Evolutionary conservation across 1,140 invertebrate genomes (phyloP).

Genomic region (Leptestheria dahalacensis): DNA sequence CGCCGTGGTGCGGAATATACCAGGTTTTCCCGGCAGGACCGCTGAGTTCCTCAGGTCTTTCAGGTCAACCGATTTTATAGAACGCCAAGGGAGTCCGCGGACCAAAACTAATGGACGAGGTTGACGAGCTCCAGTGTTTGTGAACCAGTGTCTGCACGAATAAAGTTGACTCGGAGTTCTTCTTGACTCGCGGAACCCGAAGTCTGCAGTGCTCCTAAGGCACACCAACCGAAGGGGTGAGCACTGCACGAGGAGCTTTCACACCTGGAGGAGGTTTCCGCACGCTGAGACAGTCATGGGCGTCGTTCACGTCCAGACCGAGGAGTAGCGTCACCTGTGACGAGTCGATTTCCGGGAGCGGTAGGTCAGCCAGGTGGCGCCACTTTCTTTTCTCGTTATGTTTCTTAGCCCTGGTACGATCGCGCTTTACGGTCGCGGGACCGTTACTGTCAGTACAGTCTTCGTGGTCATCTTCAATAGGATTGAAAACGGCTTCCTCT

Average conservation of each 20-base stretch:
- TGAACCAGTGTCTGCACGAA: not conserved
- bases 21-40: conserved; percentile 19
- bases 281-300: too few relatives aligned
- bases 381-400: not conserved
- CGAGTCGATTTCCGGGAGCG: conserved; percentile 6
- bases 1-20: conserved; percentile 23
- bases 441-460: not conserved
- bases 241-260: not conserved
- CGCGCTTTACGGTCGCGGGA: not conserved
- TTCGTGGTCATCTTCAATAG: not conserved
- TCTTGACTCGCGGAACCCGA: not conserved
- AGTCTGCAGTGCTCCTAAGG: not conserved
- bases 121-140: too few relatives aligned
- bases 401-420: not conserved
- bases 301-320: conserved; percentile 8
- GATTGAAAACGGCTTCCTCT: not conserved
- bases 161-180: not conserved
- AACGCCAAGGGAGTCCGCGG: not conserved
- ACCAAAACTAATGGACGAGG: not conserved
- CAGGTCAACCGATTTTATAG: conserved; percentile 12
- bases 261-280: too few relatives aligned
- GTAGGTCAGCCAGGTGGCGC: conserved; percentile 1
- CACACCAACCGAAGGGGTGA: too few relatives aligned
- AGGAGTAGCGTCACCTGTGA: not conserved
- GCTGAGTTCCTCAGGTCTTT: not conserved